Conservation (phyloP, 2,888 invertebrate genomes). For the Polymixis flavicincta region DNA sequence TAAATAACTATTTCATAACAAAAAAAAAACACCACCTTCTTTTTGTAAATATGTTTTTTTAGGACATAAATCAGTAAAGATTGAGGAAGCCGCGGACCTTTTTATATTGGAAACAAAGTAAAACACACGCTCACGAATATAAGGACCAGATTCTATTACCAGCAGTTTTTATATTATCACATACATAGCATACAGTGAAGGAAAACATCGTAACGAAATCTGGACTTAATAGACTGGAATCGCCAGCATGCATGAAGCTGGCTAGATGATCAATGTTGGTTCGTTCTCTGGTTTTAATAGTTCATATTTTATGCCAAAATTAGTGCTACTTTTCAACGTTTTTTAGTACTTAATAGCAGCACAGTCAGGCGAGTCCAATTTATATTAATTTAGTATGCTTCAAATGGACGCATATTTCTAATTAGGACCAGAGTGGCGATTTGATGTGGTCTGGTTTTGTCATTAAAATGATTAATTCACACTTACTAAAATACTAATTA, state of each 20-base stretch:
- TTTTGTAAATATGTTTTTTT: neutral
- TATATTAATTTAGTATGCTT: neutral
- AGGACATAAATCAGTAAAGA: neutral
- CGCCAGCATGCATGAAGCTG: neutral
- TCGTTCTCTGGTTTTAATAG: constrained; percentile 10
- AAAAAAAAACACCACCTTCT: too few species aligned
- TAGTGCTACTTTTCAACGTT: neutral
- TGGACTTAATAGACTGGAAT: constrained; percentile 16
- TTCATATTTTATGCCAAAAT: neutral
- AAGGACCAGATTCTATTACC: neutral
- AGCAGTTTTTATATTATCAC: neutral
- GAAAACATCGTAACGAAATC: constrained; percentile 16
- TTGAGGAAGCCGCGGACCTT: neutral
- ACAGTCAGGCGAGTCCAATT: neutral
- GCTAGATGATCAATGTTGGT: constrained; percentile 1
- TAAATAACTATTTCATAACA: too few species aligned
- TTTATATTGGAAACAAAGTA: neutral
- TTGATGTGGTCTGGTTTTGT: neutral
- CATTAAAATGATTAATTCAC: neutral
- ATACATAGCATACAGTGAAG: neutral
- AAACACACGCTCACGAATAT: neutral
- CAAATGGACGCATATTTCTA: neutral
- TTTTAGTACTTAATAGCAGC: neutral
- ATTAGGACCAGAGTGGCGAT: neutral
- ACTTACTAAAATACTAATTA: constrained; percentile 1